phyloP scores from a whole-genome alignment of 2,888 invertebrate species.

The Eulithis testata region DNA sequence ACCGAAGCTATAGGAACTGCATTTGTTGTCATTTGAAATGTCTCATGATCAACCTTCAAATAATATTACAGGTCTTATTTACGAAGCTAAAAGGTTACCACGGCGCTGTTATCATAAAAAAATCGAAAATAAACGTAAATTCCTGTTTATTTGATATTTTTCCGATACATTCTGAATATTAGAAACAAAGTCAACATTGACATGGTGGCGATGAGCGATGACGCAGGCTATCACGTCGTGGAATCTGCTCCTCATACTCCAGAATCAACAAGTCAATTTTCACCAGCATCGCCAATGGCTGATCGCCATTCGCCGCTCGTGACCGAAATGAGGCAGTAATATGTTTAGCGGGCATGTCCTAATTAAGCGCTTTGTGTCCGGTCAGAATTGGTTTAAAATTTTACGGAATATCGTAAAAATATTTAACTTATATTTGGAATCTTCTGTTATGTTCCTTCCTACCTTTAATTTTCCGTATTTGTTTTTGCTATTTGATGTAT shows the following conservation, averaged over 20 bases:
- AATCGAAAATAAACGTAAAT: no score
- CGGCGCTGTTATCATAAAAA: no score
- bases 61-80: no score
- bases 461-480: not conserved
- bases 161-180: not conserved
- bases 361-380: conserved; percentile 30
- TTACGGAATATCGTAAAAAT: not conserved
- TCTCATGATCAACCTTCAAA: no score
- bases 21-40: no score
- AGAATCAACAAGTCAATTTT: conserved; percentile 38
- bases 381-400: not conserved
- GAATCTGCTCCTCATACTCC: conserved; percentile 14
- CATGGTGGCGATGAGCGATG: not conserved
- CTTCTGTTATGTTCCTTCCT: not conserved
- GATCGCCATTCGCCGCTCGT: conserved; percentile 30
- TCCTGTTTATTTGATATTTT: no score
- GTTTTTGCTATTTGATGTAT: not conserved
- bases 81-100: no score
- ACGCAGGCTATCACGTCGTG: not conserved
- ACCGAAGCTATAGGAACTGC: no score
- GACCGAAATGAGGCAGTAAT: conserved; percentile 36
- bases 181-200: not conserved
- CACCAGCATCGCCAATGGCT: conserved; percentile 36
- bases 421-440: not conserved
- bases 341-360: conserved; percentile 38